phyloP scores from a whole-genome alignment of 1,140 invertebrate species.

The Aphis gossypii region DNA sequence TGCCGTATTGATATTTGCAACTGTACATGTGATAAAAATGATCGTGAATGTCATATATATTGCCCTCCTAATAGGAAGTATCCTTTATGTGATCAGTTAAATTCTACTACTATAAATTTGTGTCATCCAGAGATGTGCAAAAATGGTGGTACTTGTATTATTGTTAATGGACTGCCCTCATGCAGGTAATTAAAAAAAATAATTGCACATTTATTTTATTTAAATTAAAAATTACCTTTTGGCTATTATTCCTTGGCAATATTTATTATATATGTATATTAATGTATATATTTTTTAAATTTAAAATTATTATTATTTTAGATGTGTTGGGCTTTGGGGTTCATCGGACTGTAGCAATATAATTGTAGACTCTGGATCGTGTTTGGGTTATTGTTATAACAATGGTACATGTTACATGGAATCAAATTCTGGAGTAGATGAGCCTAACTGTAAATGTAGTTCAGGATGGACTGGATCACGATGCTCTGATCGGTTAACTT shows the following conservation, averaged over 20 bases:
- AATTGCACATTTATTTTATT: background rate
- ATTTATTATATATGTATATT: background rate
- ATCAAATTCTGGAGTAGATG: constrained; percentile 25
- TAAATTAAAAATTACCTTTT: background rate
- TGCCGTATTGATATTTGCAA: constrained; percentile 65
- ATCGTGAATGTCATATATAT: background rate
- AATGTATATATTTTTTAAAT: background rate
- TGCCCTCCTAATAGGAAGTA: constrained; percentile 31
- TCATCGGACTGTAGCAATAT: constrained; percentile 50
- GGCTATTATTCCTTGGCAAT: background rate
- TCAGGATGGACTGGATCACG: constrained; percentile 67
- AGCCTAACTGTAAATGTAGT: constrained; percentile 62
- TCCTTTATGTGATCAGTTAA: constrained; percentile 38
- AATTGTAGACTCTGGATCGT: constrained; percentile 31
- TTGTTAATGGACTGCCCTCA: constrained; percentile 62
- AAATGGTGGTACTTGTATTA: constrained; percentile 66
- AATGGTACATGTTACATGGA: constrained; percentile 54
- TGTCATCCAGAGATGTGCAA: constrained; percentile 62
- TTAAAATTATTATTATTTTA: background rate
- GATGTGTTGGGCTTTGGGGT: constrained; percentile 54
- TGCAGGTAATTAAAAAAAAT: constrained; percentile 64
- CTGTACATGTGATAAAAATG: constrained; percentile 62
- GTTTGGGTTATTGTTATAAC: constrained; percentile 56
- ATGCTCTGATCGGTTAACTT: constrained; percentile 67
- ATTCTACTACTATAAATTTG: background rate